phyloP scores from a whole-genome alignment of 2,888 invertebrate genomes.

The Coelopa pilipes region DNA sequence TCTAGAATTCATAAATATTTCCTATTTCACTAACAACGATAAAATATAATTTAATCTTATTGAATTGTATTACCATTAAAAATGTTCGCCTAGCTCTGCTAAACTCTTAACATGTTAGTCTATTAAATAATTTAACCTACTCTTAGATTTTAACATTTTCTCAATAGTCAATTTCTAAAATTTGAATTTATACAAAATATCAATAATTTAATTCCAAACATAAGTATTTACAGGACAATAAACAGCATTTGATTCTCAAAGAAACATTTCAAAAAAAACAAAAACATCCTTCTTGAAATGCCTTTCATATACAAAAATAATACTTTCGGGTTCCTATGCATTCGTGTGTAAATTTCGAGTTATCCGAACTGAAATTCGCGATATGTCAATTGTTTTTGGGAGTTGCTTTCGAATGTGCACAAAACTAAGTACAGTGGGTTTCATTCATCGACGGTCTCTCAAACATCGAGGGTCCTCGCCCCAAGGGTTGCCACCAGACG shows the following conservation, averaged over 20 bases:
- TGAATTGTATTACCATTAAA: background rate
- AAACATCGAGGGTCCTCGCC: no score
- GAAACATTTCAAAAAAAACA: no score
- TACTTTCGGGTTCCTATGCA: background rate
- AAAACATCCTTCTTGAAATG: no score
- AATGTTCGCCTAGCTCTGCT: background rate
- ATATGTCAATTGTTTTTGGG: background rate
- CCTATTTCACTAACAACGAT: no score
- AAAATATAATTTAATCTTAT: background rate
- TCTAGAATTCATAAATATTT: no score
- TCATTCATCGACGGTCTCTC: background rate
- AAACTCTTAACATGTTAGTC: slow-evolving; percentile 19
- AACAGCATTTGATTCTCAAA: no score
- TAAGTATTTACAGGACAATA: no score
- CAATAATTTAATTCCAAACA: background rate
- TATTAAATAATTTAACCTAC: slow-evolving; percentile 25
- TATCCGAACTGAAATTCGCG: background rate
- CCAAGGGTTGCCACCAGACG: no score
- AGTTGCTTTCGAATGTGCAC: background rate
- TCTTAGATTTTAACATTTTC: slow-evolving; percentile 12
- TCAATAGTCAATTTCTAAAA: slow-evolving; percentile 14
- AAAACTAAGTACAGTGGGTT: background rate
- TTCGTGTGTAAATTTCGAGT: background rate
- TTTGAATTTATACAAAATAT: background rate
- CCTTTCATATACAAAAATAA: no score